phyloP scores from a whole-genome alignment of 2,113 vertebrate genomes.

The Cettia cetti region DNA sequence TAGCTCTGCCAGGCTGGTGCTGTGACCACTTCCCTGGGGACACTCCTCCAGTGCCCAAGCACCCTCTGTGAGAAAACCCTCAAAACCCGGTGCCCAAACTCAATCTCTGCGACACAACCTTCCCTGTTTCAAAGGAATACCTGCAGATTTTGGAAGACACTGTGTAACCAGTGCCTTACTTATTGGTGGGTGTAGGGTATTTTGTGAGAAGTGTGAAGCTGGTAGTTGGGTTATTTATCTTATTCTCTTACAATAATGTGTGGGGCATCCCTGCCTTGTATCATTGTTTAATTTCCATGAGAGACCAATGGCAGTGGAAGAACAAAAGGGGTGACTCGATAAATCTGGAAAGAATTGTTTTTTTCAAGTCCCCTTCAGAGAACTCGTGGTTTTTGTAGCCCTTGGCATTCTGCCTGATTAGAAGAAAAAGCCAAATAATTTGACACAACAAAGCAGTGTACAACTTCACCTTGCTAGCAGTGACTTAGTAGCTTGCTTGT shows the following conservation, averaged over 20 bases:
- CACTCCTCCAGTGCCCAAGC: not conserved
- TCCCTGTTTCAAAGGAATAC: not conserved
- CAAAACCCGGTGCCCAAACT: no score
- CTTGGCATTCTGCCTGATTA: slow-evolving; percentile 29
- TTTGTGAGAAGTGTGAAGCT: not conserved
- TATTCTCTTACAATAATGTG: fast-evolving
- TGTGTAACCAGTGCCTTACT: not conserved
- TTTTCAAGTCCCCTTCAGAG: not conserved
- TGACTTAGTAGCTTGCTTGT: slow-evolving; percentile 49
- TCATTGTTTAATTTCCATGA: not conserved
- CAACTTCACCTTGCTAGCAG: slow-evolving; percentile 47
- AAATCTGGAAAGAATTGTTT: not conserved
- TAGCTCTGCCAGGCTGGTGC: not conserved
- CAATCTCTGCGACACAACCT: not conserved
- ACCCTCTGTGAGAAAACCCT: not conserved
- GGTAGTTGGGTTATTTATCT: not conserved
- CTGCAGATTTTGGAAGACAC: not conserved
- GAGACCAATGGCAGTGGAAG: not conserved
- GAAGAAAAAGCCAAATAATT: slow-evolving; percentile 33
- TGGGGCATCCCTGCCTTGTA: not conserved
- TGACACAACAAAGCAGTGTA: slow-evolving; percentile 40
- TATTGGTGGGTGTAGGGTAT: not conserved
- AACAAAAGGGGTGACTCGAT: not conserved
- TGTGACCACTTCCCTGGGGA: not conserved
- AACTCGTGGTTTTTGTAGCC: not conserved